Base-by-base conservation (phyloP, 2,888 invertebrate species). In the Galeopsomyia nigrocyanea region DNA sequence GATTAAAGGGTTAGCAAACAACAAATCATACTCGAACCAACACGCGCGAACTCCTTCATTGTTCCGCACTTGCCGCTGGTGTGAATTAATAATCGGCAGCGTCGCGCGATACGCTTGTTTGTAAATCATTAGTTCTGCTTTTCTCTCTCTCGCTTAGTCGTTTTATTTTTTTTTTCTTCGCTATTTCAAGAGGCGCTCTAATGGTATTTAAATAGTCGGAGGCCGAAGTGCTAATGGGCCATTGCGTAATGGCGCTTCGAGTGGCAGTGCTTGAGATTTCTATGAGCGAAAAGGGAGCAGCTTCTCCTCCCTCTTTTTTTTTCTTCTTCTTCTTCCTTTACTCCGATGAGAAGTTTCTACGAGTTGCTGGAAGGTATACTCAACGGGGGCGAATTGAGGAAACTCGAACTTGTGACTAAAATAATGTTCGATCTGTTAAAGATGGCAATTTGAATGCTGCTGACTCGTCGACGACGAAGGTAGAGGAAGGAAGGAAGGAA, bases 91-190 rank as follows among this genome's bases (percentile, higher is more conserved):
- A 72, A 72, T 68, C 60, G 57, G 50, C 26, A 14, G 26, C 53
- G 1, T 7, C n/a, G 65, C 14, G 7, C 71, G 31, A 19, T 39
- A 10, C 21, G 22, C 21, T 73, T 73, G 72, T 68, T 73, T 73
- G 68, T 73, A 73, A 64, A 68, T 68, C 72, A 73, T 73, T 73
- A 73, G 60, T 39, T 39, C 39, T 39, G 13, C 39, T 7, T 39
- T 13, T 39, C 39, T 39, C 7, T 39, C 39, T 7, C 39, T 39
- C 39, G 13, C 13, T 39, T 3, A 3, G 39, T 39, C 10, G 7
- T 39, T 10, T 10, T 7, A 1, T 39, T 10, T 10, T 39, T 39
- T 39, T 39, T 39, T 39, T 13, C 13, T 31, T 22, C 51, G 9
- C 21, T 19, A 21, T 39, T 39, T 39, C 7, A 7, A 39, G 39